phyloP scores from a whole-genome alignment of 2,888 invertebrate species.

The Unio delphinus region DNA sequence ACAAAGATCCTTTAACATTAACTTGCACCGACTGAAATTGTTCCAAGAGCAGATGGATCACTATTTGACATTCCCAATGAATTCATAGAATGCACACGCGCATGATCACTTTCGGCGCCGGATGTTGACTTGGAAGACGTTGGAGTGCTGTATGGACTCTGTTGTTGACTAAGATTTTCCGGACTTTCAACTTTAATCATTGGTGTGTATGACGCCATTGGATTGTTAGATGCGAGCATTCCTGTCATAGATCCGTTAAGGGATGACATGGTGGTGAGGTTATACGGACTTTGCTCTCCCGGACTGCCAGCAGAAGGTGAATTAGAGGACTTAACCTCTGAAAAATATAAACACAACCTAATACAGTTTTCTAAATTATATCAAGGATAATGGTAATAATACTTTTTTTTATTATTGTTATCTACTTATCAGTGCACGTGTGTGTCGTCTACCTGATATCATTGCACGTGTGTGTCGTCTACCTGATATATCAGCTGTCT shows the following conservation, averaged over 20 bases:
- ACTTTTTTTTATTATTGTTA: too few relatives aligned
- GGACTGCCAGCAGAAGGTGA: slow-evolving; percentile 8
- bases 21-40: slow-evolving; percentile 43
- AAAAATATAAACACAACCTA: slow-evolving; percentile 11
- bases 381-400: too few relatives aligned
- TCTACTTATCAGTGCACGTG: too few relatives aligned
- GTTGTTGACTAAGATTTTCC: slow-evolving; percentile 39
- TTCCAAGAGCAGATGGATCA: slow-evolving; percentile 27
- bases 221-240: slow-evolving; percentile 14
- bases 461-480: too few relatives aligned
- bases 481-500: too few relatives aligned
- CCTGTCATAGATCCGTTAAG: slow-evolving; percentile 21
- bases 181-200: slow-evolving; percentile 38
- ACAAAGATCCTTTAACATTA: not conserved
- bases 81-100: slow-evolving; percentile 29
- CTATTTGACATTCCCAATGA: slow-evolving; percentile 30
- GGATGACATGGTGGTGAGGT: slow-evolving; percentile 25
- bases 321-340: slow-evolving; percentile 38
- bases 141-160: slow-evolving; percentile 28
- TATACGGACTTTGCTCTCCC: slow-evolving; percentile 14
- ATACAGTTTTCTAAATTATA: not conserved
- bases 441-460: too few relatives aligned
- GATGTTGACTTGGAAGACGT: slow-evolving; percentile 37
- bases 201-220: slow-evolving; percentile 18
- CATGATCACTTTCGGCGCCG: slow-evolving; percentile 32